Percentiles rank a stretch among this genome's conserved stretches.
phyloP scores from a whole-genome alignment of 2,888 invertebrate species.

The Conops quadrifasciatus region DNA sequence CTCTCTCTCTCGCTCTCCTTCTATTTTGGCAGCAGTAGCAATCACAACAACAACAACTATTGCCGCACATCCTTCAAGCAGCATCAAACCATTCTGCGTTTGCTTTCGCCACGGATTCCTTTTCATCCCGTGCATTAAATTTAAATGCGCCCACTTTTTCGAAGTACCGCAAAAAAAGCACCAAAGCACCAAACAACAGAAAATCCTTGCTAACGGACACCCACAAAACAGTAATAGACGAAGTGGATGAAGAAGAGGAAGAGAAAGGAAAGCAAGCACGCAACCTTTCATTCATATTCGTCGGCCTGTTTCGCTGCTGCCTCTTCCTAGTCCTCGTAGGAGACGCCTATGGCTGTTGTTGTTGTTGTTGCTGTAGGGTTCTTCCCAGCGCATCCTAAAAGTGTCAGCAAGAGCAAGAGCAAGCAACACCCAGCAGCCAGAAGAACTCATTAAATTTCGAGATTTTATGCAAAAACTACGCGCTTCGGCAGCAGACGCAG shows the following conservation, averaged over 20 bases:
- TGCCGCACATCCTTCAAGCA: constrained; percentile 10
- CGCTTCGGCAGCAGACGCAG: not conserved
- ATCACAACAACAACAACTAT: constrained; percentile 11
- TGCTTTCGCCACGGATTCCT: constrained; percentile 34
- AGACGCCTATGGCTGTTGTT: not conserved
- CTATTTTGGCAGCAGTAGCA: constrained; percentile 6
- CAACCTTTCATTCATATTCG: too few relatives aligned
- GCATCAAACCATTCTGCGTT: constrained; percentile 16
- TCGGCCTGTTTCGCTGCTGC: too few relatives aligned
- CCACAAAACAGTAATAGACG: not conserved
- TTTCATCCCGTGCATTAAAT: constrained; percentile 33
- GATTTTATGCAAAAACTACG: not conserved
- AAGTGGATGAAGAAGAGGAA: not conserved
- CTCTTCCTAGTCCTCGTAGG: too few relatives aligned
- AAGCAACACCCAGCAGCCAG: not conserved
- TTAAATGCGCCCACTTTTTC: constrained; percentile 30
- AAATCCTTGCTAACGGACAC: not conserved
- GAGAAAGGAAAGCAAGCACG: not conserved
- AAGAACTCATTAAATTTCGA: constrained; percentile 9
- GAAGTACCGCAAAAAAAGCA: not conserved
- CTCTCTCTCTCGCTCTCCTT: too few relatives aligned
- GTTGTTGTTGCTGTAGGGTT: not conserved
- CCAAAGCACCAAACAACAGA: not conserved
- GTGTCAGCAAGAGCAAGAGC: not conserved
- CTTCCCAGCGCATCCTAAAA: not conserved